Conservation (phyloP, 2,888 invertebrate genomes). For the Lepidocyrtinus sp. region DNA sequence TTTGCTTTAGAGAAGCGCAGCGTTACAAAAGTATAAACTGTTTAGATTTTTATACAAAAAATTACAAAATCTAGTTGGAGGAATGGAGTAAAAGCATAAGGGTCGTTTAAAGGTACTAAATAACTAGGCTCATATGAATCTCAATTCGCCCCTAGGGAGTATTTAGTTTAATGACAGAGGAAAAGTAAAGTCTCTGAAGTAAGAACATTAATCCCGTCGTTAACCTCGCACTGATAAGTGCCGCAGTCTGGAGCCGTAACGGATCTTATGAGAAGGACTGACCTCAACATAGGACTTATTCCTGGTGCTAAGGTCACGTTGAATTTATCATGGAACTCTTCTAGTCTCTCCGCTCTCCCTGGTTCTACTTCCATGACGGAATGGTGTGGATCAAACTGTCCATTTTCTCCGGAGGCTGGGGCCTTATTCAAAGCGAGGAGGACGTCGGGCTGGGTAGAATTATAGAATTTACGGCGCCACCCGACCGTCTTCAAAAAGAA, state of each 20-base stretch:
- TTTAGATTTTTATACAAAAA: background rate
- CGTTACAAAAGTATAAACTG: too few relatives aligned
- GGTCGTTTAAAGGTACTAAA: too few relatives aligned
- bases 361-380: slow-evolving; percentile 39
- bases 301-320: slow-evolving; percentile 69
- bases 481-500: slow-evolving; percentile 65
- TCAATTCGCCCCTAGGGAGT: too few relatives aligned
- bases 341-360: slow-evolving; percentile 36
- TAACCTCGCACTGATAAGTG: slow-evolving; percentile 68
- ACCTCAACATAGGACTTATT: slow-evolving; percentile 68
- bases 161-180: slow-evolving; percentile 65
- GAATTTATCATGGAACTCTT: slow-evolving; percentile 69
- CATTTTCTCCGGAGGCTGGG: slow-evolving; percentile 46
- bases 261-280: slow-evolving; percentile 65
- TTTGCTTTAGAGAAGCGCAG: too few relatives aligned
- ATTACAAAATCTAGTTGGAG: too few relatives aligned
- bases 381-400: slow-evolving; percentile 43
- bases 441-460: slow-evolving; percentile 66
- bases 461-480: slow-evolving; percentile 68
- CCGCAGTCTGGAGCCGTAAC: slow-evolving; percentile 66
- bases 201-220: slow-evolving; percentile 65
- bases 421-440: slow-evolving; percentile 67
- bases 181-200: slow-evolving; percentile 69
- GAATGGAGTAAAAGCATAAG: too few relatives aligned
- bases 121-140: too few relatives aligned